A percentile compares a stretch with the other conserved stretches of the same genome.
Evolutionary conservation across 1,140 invertebrate species (phyloP).

Genomic region (Trichonephila clavata): DNA sequence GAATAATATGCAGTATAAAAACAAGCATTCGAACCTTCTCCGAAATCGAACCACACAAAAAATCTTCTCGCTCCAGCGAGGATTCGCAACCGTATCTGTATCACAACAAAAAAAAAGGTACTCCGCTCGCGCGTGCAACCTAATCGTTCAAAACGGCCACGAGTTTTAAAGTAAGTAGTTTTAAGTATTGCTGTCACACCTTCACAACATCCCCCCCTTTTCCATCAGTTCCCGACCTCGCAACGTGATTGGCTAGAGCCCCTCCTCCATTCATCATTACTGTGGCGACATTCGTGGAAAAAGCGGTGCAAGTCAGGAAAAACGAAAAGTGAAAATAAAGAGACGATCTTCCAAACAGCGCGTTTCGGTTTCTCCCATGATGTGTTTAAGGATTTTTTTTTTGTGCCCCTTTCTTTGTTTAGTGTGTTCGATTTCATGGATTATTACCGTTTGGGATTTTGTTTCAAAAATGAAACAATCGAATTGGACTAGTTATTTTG

Average conservation of each 20-base stretch:
- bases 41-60: neutral
- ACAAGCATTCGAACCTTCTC: neutral
- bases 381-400: neutral
- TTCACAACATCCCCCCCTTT: conserved; percentile 38
- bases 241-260: conserved; percentile 40
- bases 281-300: neutral
- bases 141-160: conserved; percentile 41
- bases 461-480: neutral
- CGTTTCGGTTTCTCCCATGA: conserved; percentile 33
- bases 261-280: conserved; percentile 68
- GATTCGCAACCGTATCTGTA: neutral
- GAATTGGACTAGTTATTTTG: too few species aligned
- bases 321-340: neutral
- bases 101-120: neutral
- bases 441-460: neutral
- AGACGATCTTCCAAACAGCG: neutral
- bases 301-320: neutral
- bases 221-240: conserved; percentile 59
- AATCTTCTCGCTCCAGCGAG: neutral
- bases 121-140: neutral
- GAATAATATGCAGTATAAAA: neutral
- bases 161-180: conserved; percentile 65
- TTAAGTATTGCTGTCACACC: conserved; percentile 64
- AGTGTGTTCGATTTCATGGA: neutral
- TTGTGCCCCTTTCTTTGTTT: neutral